Base-by-base conservation (phyloP, 2,888 invertebrate species). In the Dryadula phaetusa region DNA sequence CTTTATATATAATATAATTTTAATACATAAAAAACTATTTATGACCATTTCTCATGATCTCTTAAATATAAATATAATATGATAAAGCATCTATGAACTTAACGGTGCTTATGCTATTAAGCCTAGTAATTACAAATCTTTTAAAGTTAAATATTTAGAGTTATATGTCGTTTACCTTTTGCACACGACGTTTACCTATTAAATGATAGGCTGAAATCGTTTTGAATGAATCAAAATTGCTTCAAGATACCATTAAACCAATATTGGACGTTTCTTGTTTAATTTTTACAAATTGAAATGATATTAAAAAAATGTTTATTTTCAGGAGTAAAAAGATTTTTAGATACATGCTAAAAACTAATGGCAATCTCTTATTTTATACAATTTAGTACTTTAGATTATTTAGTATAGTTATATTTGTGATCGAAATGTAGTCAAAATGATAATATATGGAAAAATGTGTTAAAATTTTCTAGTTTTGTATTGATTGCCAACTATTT, bases 341-440 rank as follows among this genome's bases (percentile, higher is more conserved):
- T n/a, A n/a, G n/a, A n/a, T n/a, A n/a, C n/a, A n/a, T n/a, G n/a
- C n/a, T n/a, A n/a, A n/a, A n/a, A n/a, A n/a, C n/a, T n/a, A n/a
- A n/a, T n/a, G n/a, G n/a, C n/a, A n/a, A n/a, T 28, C 6, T 28
- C 28, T 3, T 28, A 4, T 28, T 6, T 28, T 4, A 28, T 32
- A 32, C 32, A 7, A 7, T 32, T 22, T 0, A 22, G 37, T 54
- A 14, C 20, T 37, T 37, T 54, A 54, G 20, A 18, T 14, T 37
- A 22, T 40, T 56, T 40, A 40, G 56, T n/a, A 12, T 56, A 40
- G n/a, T 22, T 22, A 40, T n/a, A 40, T 40, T 56, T 37, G 56
- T 56, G 56, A 56, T 56, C 22, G n/a, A 22, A 56, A 56, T 40
- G 16, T 56, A 56, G 56, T 56, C 56, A 56, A 56, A 56, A 56